Evolutionary conservation across 2,888 invertebrate genomes (phyloP), one percentile per base, ranked within the genome.

Genomic region (Autographa gamma): DNA sequence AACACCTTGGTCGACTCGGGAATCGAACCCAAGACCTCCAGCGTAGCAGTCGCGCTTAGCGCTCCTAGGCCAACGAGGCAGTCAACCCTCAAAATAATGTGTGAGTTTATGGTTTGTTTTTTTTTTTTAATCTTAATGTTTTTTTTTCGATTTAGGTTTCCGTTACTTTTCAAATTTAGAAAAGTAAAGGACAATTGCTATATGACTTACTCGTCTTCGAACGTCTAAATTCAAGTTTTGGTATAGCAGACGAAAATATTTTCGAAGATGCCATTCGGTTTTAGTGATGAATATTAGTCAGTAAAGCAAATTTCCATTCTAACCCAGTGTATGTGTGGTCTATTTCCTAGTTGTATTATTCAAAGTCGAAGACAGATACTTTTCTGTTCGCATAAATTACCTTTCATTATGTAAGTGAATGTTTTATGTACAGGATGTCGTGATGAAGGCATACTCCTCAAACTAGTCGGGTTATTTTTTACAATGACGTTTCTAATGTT

Each of bases 391-490:
- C 90, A 93, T 93, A 94, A 92, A 93, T 94, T 90, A 92, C 88
- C 86, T 87, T 92, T 91, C 90, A 92, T 92, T 94, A 93, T 89
- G 91, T 90, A 89, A 87, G 88, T 86, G 90, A 92, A 93, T 93
- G 93, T 90, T 94, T 94, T 93, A 93, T 90, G 87, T 82, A 66
- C 93, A 92, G 94, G 94, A 95, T 93, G 91, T 92, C 89, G 91
- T 92, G 93, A 92, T 92, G 90, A 90, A 90, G 89, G 88, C 83
- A 89, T 81, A 89, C 89, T 88, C 89, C 89, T 89, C 88, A 84
- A 86, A 87, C 79, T 79, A 78, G 84, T 77, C 81, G 76, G 80
- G 67, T 48, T 82, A 81, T 86, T 90, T 90, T 89, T 89, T 89
- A 80, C 81, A 81, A 71, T 83, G 74, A 77, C 71, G 72, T 72